Base-by-base conservation (phyloP, 1,140 invertebrate genomes). In the Anastrepha ludens region DNA sequence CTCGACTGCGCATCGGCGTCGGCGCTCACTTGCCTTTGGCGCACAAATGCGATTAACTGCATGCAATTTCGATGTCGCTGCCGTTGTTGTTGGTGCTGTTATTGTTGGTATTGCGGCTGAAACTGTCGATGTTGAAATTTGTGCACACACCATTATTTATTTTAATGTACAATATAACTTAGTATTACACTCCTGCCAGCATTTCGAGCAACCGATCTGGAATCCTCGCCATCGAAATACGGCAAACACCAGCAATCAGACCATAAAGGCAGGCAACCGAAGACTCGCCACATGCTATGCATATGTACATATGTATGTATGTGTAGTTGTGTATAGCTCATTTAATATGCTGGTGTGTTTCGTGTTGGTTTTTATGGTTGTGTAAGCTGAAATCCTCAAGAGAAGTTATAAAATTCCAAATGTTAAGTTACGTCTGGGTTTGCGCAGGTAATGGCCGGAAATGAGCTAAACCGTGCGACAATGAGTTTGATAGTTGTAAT, bases 91-190 rank as follows among this genome's bases (percentile, higher is more conserved):
- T 74, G 67, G 44, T 15, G 39, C 9, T 15, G 67, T 70, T 70
- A 39, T 70, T 70, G 67, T 41, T 74, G 50, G 50, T 29, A 29
- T 67, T 67, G 65, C 39, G 41, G 41, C 13, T 47, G 41, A 47
- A 74, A 41, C 67, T 74, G 67, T 74, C 67, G 67, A 74, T 74
- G 67, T 74, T 74, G 67, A 74, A 74, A 74, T 74, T 74, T 74
- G 67, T 74, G 67, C 41, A 15, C 67, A 74, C 67, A 74, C 67
- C 67, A 74, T 74, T 74, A 74, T 74, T 74, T 74, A 74, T 74
- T 74, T 74, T 74, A 74, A 70, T 74, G 39, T 55, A 55, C 50
- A 55, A 55, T 47, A 39, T 74, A 74, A 47, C 17, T 74, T 17
- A 47, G 41, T 67, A 20, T 20, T 13, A 67, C 20, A 15, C 29